Evolutionary conservation across 2,797 vertebrate species (phyloP).

Genomic region (Poeciliopsis turneri): DNA sequence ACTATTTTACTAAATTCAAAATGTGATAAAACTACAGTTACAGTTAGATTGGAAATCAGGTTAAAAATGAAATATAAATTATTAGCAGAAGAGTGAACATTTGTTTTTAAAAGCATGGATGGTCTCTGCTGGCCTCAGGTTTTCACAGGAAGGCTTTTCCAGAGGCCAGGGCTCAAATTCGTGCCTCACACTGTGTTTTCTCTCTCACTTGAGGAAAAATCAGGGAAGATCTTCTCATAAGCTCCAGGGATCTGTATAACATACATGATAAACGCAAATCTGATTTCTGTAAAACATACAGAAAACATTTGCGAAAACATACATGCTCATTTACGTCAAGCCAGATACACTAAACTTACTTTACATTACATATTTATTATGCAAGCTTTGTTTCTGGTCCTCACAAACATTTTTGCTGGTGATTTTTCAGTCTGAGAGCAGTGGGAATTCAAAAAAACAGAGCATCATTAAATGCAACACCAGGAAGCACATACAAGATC

Average conservation of each 20-base stretch:
- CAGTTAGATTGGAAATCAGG: background rate
- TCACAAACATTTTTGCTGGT: background rate
- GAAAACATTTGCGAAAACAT: background rate
- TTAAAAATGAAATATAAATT: background rate
- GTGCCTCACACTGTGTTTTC: background rate
- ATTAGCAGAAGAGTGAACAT: background rate
- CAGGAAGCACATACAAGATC: background rate
- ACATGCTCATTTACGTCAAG: too few relatives aligned
- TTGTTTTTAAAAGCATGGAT: background rate
- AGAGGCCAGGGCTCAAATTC: background rate
- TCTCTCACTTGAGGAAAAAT: background rate
- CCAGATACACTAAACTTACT: too few relatives aligned
- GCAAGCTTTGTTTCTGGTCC: background rate
- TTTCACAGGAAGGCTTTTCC: background rate
- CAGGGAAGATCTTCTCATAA: background rate
- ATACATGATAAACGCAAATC: background rate
- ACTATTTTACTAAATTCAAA: background rate
- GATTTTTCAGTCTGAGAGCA: background rate
- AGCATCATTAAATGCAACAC: background rate
- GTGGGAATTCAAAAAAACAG: background rate
- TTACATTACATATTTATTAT: background rate
- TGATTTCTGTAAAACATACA: background rate
- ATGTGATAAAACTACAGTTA: background rate
- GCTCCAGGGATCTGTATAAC: background rate
- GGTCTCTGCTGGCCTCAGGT: background rate